These are phyloP conservation scores for Caenorhabditis brenneri DNA, from an alignment of 1,140 invertebrate genomes.

Conservation along the genomic window DNA sequence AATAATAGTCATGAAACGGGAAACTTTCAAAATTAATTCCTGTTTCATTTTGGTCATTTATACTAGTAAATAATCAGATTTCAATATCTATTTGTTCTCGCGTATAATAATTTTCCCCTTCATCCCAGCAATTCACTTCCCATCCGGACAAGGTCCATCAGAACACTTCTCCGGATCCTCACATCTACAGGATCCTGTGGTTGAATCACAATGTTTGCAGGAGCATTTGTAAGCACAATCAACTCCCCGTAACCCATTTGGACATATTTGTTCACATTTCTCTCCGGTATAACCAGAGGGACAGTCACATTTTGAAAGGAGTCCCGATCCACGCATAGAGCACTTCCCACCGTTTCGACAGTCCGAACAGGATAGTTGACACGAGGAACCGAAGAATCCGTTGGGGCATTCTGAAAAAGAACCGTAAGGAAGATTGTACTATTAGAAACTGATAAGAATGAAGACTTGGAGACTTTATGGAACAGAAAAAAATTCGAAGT, in stretches of 20 bases:
- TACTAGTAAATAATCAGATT: too few species aligned
- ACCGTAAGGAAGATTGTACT: too few species aligned
- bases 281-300: conserved; percentile 78
- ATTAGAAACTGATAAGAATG: neutral
- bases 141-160: conserved; percentile 31
- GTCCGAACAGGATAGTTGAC: conserved; percentile 79
- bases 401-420: conserved; percentile 65
- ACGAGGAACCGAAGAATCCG: conserved; percentile 82
- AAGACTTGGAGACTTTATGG: too few species aligned
- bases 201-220: conserved; percentile 12
- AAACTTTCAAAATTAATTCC: too few species aligned
- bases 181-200: conserved; percentile 11
- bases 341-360: conserved; percentile 85
- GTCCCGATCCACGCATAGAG: conserved; percentile 79
- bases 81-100: too few species aligned
- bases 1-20: too few species aligned
- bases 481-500: too few species aligned
- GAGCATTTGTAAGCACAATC: conserved; percentile 40
- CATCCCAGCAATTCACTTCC: neutral
- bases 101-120: too few species aligned
- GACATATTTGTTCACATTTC: conserved; percentile 79
- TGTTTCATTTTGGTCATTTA: too few species aligned
- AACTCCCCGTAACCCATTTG: conserved; percentile 52
- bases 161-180: neutral
- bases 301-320: conserved; percentile 81